Evolutionary conservation across 2,113 vertebrate species (phyloP).

Genomic region (Leucosticte australis): DNA sequence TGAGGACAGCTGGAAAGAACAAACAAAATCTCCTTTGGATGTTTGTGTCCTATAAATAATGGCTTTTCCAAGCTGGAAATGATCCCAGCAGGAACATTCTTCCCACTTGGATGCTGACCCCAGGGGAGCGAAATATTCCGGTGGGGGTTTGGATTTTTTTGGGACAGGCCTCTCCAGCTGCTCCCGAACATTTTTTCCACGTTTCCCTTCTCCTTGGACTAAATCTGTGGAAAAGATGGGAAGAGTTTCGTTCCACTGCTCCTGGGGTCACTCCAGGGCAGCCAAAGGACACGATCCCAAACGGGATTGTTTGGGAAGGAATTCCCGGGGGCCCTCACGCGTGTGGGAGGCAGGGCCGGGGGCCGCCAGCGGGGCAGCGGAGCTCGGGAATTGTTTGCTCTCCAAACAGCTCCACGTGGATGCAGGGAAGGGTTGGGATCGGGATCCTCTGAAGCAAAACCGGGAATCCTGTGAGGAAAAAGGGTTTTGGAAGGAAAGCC

Average conservation of each 20-base stretch:
- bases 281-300: background rate
- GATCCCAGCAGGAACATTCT: background rate
- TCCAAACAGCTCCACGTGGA: conserved; percentile 55
- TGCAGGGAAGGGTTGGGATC: background rate
- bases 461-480: background rate
- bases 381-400: conserved; percentile 19
- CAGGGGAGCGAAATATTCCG: background rate
- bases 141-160: background rate
- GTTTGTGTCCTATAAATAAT: background rate
- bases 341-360: background rate
- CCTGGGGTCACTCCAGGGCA: conserved; percentile 13
- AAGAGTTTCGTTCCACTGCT: rapidly evolving
- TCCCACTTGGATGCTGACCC: background rate
- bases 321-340: background rate
- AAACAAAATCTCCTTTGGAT: background rate
- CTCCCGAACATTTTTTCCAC: background rate
- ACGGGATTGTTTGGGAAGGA: background rate
- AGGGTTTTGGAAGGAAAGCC: background rate
- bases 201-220: conserved; percentile 15
- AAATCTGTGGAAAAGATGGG: background rate
- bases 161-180: background rate
- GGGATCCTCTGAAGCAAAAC: background rate
- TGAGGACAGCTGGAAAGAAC: conserved; percentile 7
- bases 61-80: conserved; percentile 19
- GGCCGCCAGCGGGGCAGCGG: background rate